Percentiles rank a stretch among this genome's conserved stretches.
These are phyloP conservation scores for Tetranychus truncatus DNA, from an alignment of 2,888 invertebrate species.

Conservation along the genomic window DNA sequence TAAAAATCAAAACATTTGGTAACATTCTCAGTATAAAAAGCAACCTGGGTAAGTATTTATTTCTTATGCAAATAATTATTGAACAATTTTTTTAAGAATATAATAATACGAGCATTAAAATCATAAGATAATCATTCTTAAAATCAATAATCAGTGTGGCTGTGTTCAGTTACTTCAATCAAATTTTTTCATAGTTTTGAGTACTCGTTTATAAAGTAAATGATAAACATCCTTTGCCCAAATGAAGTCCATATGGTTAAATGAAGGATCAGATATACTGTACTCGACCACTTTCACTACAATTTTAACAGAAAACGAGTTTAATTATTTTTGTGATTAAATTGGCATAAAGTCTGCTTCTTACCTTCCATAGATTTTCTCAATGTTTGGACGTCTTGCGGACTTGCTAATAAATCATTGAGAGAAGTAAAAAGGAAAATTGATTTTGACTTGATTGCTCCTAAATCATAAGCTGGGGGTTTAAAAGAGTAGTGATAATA, in stretches of 20 bases:
- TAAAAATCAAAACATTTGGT: too few species aligned
- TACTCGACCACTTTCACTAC: not conserved
- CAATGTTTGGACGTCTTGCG: slow-evolving; percentile 26
- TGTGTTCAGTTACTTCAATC: not conserved
- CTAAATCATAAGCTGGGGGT: slow-evolving; percentile 31
- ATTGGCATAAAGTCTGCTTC: not conserved
- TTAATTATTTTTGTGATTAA: not conserved
- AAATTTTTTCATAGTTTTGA: not conserved
- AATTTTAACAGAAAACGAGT: not conserved
- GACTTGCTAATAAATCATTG: slow-evolving; percentile 34
- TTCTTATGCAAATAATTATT: too few species aligned
- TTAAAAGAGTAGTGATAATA: slow-evolving; percentile 14
- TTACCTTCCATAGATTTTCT: slow-evolving; percentile 30
- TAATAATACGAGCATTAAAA: too few species aligned
- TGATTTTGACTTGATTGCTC: slow-evolving; percentile 28
- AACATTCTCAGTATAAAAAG: too few species aligned
- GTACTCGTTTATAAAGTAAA: not conserved
- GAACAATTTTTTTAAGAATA: too few species aligned
- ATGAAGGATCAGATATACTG: not conserved
- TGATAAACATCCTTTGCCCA: not conserved
- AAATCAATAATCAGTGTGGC: too few species aligned
- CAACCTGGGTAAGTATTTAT: too few species aligned
- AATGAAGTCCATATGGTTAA: slow-evolving; percentile 4
- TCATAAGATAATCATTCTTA: too few species aligned
- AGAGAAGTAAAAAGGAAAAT: slow-evolving; percentile 30